phyloP scores from a whole-genome alignment of 2,888 invertebrate genomes.

The Dicranocentrus wangi region DNA sequence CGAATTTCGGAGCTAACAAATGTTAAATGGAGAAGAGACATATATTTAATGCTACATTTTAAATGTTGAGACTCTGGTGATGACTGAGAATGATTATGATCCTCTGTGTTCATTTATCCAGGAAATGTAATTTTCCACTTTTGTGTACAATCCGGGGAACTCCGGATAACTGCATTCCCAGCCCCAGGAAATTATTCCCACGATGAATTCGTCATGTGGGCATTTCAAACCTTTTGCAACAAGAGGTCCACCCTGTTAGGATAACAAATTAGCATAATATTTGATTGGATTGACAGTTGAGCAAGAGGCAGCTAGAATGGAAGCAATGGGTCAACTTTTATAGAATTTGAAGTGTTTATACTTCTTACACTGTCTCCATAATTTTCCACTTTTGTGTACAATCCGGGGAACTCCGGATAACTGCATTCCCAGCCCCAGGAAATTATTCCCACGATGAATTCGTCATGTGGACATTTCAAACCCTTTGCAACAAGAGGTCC shows the following conservation, averaged over 20 bases:
- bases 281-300: too few species aligned
- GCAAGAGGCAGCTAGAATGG: not conserved
- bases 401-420: not conserved
- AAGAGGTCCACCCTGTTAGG: not conserved
- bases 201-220: not conserved
- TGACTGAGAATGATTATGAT: not conserved
- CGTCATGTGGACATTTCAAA: not conserved
- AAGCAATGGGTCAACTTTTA: not conserved
- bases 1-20: too few species aligned
- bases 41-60: too few species aligned
- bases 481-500: not conserved
- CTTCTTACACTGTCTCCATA: not conserved
- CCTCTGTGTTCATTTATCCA: constrained; percentile 24
- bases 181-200: constrained; percentile 13
- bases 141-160: constrained; percentile 31
- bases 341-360: not conserved
- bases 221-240: not conserved
- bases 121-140: not conserved
- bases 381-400: not conserved
- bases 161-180: not conserved
- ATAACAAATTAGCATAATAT: too few species aligned
- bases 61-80: too few species aligned
- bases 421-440: not conserved
- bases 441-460: constrained; percentile 16
- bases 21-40: too few species aligned